Evolutionary conservation across 2,797 vertebrate genomes (phyloP), one percentile per base, ranked within the genome.

Genomic region (Ambastaia sidthimunki): DNA sequence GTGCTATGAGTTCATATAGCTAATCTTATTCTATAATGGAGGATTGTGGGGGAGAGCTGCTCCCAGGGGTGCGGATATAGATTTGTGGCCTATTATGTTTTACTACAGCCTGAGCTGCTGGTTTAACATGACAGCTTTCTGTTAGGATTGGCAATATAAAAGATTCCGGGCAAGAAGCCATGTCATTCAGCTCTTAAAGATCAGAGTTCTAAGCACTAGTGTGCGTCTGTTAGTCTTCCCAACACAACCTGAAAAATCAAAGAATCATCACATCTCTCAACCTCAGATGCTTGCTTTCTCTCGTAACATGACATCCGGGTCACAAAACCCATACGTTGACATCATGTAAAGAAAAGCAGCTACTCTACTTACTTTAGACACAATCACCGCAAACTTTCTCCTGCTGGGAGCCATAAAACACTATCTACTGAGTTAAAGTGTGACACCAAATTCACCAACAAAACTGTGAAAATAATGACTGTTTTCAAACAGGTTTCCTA

Each of bases 91-190:
- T 67, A 65, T 65, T 76, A 82, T 68, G 79, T 84, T 86, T 86
- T 81, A 87, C 76, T 75, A 72, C 44, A 68, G 73, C 68, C 59
- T 80, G 76, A 82, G 70, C 82, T 57, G 77, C 82, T 85, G 84
- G 82, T 87, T 82, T 84, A 84, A 86, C 86, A 86, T 82, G 84
- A 87, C 81, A 80, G 82, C 79, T 73, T 79, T 79, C 84, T 78
- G 84, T 83, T 71, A 82, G 86, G 79, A 81, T 80, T 82, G 85
- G 78, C 78, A 80, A 76, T 75, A 84, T 78, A 87, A 84, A 82
- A 81, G 79, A 76, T 59, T 83, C 82, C 83, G 83, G 85, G 85
- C 83, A 67, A 34, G 37, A 41, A 73, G 85, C 87, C 87, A 85
- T 74, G 80, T 83, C 83, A 80, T 83, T 85, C 82, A 80, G 63